Base-by-base conservation (phyloP, 53 echinoderm and acorn worm genomes). In the Echinarachnius parma region DNA sequence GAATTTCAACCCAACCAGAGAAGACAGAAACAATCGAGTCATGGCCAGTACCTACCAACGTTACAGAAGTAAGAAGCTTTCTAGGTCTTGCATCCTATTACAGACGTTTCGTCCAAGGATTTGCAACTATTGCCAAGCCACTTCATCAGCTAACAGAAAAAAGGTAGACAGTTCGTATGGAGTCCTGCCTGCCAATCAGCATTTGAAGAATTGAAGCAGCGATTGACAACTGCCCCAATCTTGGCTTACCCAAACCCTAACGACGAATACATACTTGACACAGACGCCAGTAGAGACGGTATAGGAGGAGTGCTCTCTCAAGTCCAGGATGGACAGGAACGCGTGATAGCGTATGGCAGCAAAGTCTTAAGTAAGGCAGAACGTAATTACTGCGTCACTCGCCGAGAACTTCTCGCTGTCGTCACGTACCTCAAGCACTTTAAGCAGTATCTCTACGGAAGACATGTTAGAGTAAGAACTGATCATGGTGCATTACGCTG, bases 351-450 rank as follows among this genome's bases (percentile, higher is more conserved):
- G 0, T 87, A 75, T 28, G 78, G 64, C 5, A 83, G 82, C 49
- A 21, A 57, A 15, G 78, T 71, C 5, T 52, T 87, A 4, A 78
- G 71, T 21, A 79, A 71, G 27, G 15, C 75, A 7, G 88, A 83
- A 62, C 28, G 75, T n/a, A 68, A 82, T 10, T 82, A 82, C 28
- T 87, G 82, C 19, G 78, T 87, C 14, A 84, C 84, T 20, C 61
- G 84, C 5, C 28, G 50, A 22, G 78, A 77, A 63, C 53, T 77
- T 3, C 54, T 77, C 1, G 78, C 78, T 18, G 78, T 77, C 50
- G 78, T 77, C 2, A 34, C 33, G 10, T 62, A 48, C 25, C 37
- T 52, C 0, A 77, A 63, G 26, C 54, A 77, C 29, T 77, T 49
- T 39, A 48, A 50, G 5, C 78, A 77, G 23, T 77, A 77, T 29